Evolutionary conservation across 2,113 vertebrate genomes (phyloP).

Genomic region (Pogonocichla stellata): DNA sequence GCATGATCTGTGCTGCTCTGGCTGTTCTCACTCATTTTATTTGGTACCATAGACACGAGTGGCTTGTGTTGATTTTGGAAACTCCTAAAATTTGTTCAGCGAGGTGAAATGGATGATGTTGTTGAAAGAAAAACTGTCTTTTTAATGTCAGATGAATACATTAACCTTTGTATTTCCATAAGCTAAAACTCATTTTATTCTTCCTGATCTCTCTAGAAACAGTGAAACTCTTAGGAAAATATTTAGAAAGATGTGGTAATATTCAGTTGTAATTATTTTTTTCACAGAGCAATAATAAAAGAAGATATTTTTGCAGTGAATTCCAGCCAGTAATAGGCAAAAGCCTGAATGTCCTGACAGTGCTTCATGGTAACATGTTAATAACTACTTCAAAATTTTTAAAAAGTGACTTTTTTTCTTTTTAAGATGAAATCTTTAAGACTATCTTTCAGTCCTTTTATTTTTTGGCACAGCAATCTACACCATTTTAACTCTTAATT

Average conservation of each 20-base stretch:
- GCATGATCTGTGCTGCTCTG: neutral
- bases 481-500: too few species aligned
- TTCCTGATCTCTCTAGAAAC: neutral
- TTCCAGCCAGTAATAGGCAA: neutral
- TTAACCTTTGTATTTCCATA: neutral
- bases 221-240: neutral
- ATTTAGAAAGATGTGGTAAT: neutral
- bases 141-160: neutral
- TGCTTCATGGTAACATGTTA: slow-evolving; percentile 5
- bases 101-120: neutral
- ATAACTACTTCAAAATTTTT: neutral
- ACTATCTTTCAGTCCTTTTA: neutral
- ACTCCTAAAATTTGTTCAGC: neutral
- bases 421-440: too few species aligned
- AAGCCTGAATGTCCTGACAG: neutral
- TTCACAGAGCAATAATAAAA: slow-evolving; percentile 51
- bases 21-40: neutral
- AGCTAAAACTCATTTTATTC: neutral
- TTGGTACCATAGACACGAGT: accelerated
- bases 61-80: neutral
- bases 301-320: slow-evolving; percentile 40
- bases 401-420: neutral
- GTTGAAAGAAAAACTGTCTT: neutral
- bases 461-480: too few species aligned
- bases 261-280: neutral